These are phyloP conservation scores for Hesperophylax magnus DNA, from an alignment of 1,140 invertebrate species.

Conservation along the genomic window DNA sequence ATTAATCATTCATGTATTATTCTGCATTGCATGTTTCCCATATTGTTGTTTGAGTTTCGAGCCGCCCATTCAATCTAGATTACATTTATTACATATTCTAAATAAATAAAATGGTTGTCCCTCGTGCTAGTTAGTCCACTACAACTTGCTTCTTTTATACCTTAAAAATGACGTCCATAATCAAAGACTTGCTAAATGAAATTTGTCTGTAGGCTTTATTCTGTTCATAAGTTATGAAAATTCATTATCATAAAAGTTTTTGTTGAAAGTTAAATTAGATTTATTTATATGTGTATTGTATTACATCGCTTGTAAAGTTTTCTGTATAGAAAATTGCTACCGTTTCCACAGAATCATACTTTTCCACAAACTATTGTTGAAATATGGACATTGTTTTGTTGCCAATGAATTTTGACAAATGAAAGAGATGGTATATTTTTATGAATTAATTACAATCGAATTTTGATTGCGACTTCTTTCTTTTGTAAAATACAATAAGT, in stretches of 20 bases:
- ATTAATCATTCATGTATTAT: no score
- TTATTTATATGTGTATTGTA: no score
- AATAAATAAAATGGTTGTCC: no score
- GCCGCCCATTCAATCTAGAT: no score
- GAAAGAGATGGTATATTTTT: not conserved
- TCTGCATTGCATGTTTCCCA: no score
- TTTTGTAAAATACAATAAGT: constrained; percentile 26
- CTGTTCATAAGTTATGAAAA: constrained; percentile 19
- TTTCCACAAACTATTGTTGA: no score
- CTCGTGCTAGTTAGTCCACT: not conserved
- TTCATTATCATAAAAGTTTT: constrained; percentile 23
- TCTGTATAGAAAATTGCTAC: no score
- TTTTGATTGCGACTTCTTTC: not conserved
- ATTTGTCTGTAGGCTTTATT: no score
- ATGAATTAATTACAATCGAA: not conserved
- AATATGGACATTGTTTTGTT: not conserved
- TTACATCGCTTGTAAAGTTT: no score
- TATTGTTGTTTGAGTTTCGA: no score
- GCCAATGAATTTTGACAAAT: not conserved
- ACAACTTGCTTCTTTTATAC: constrained; percentile 28
- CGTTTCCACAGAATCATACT: no score
- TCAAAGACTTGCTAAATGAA: constrained; percentile 3
- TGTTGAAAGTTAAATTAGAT: not conserved
- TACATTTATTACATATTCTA: no score
- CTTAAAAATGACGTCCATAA: constrained; percentile 27